Conservation (phyloP, 2,797 vertebrate genomes). For the Lepilemur septentrionalis region DNA sequence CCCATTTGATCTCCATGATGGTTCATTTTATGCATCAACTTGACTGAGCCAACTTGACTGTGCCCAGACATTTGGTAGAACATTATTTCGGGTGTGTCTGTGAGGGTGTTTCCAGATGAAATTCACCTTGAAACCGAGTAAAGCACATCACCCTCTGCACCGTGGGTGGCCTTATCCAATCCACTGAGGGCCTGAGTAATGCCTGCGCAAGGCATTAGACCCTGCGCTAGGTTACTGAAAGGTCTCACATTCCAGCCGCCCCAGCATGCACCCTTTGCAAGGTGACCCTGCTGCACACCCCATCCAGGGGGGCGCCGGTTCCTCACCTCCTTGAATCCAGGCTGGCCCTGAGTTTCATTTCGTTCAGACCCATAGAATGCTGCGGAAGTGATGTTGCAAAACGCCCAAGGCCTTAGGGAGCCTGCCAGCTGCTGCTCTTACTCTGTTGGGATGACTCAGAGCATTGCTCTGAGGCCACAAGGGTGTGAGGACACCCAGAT, state of each 20-base stretch:
- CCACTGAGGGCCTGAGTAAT: background rate
- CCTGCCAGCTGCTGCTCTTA: too few relatives aligned
- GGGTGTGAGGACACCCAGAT: background rate
- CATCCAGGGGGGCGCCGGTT: too few relatives aligned
- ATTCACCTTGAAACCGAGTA: background rate
- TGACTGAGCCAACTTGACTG: background rate
- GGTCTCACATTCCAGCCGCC: background rate
- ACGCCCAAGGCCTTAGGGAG: too few relatives aligned
- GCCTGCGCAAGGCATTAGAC: too few relatives aligned
- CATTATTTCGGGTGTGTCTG: background rate
- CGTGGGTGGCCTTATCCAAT: background rate
- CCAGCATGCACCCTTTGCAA: background rate
- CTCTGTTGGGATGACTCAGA: rapidly evolving
- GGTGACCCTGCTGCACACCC: too few relatives aligned
- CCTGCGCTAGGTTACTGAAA: too few relatives aligned
- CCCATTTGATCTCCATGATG: background rate
- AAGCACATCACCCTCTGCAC: background rate
- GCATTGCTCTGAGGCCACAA: background rate
- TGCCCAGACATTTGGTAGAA: background rate
- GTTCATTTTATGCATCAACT: background rate
- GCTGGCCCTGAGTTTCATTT: rapidly evolving
- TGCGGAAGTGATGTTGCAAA: background rate
- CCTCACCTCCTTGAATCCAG: rapidly evolving
- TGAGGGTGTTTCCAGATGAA: background rate
- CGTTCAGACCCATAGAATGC: background rate